Base-by-base conservation (phyloP, 2,888 invertebrate species). In the Caenorhabditis becei region DNA sequence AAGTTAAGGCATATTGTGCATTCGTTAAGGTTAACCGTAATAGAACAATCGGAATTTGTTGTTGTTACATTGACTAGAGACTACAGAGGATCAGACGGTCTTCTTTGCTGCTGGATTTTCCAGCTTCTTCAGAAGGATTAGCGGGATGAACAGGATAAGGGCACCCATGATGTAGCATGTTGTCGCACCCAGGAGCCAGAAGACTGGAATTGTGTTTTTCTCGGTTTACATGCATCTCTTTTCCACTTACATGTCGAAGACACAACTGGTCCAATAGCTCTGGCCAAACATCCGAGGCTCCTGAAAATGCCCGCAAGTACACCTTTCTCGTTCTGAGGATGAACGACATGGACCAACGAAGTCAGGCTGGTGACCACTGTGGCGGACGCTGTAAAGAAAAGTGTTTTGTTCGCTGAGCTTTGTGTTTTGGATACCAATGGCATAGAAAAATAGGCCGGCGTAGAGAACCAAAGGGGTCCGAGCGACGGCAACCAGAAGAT, bases 311-410 rank as follows among this genome's bases (percentile, higher is more conserved):
- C 99, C 91, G 97, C 94, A 83, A 96, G 95, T 0, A 95, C 95
- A 32, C 98, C 98, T 91, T 97, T 96, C 90, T 96, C 95, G 90
- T 94, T 94, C 77, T 88, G 90, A 7, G 91, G 83, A 51, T 95
- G 95, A 91, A 95, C 94, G 83, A 94, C 94, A 2, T 97, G 96
- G n/a, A 95, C 95, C 75, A 97, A 93, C 2, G 97, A 95, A 89
- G 96, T 97, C 93, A 98, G 94, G 90, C 96, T 96, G 14, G 98
- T 97, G 24, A 98, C 97, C 35, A 97, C 96, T 92, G 96, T 92
- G 5, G 93, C 93, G n/a, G 94, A 93, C 0, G 93, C 93, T 93
- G 88, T 91, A 87, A 63, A 56, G 24, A 91, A 87, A 63, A 56
- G 24, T 26, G 53, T 26, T 32, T n/a, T n/a, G 11, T 11, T 14